A percentile compares a stretch with the other conserved stretches of the same genome.
Conservation (phyloP, 2,113 vertebrate species). For the Corydoras sp. region DNA sequence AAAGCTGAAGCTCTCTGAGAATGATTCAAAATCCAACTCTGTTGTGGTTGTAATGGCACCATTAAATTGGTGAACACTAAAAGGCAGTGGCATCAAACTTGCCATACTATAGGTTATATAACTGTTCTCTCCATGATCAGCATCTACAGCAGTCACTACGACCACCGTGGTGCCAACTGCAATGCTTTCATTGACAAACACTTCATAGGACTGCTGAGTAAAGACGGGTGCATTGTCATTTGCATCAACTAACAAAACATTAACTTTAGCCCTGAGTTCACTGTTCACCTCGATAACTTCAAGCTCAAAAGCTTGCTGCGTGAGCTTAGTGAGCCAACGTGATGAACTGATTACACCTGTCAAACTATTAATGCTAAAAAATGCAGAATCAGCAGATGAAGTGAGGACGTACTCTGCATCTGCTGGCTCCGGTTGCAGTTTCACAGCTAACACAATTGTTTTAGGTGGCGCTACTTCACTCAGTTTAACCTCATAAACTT, state of each 20-base stretch:
- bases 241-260: constrained; percentile 77
- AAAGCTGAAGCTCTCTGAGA: constrained; percentile 83
- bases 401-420: constrained; percentile 80
- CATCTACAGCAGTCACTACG: constrained; percentile 78
- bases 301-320: constrained; percentile 78
- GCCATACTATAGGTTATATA: constrained; percentile 96
- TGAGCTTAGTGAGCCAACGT: constrained; percentile 71
- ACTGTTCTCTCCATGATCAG: constrained; percentile 89
- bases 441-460: constrained; percentile 74
- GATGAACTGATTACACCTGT: constrained; percentile 86
- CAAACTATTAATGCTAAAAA: constrained; percentile 81
- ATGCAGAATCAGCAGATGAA: constrained; percentile 69
- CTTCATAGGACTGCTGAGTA: constrained; percentile 74
- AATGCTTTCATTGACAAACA: constrained; percentile 86
- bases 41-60: constrained; percentile 82
- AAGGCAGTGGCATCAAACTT: constrained; percentile 78
- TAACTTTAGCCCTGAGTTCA: constrained; percentile 73
- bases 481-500: constrained; percentile 74
- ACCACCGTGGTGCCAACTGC: constrained; percentile 75
- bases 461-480: constrained; percentile 93
- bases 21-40: constrained; percentile 91
- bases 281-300: constrained; percentile 71
- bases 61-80: constrained; percentile 92
- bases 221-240: constrained; percentile 90
- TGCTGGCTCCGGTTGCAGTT: constrained; percentile 73